Conservation (phyloP, 2,797 vertebrate species). For the Phrynocephalus forsythii region DNA sequence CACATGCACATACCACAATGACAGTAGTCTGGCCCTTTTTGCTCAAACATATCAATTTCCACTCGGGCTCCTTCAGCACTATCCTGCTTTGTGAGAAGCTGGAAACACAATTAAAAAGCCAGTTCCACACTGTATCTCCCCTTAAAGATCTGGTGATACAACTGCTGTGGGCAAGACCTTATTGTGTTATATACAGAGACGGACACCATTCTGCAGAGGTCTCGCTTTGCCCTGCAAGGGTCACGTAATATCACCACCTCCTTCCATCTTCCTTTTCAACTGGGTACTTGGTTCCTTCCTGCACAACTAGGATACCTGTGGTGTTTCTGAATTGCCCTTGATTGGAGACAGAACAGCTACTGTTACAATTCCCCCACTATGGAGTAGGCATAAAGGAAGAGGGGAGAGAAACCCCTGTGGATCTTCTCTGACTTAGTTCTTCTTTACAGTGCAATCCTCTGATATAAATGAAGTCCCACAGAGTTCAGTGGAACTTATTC, state of each 20-base stretch:
- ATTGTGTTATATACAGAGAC: neutral
- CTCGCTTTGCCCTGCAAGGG: neutral
- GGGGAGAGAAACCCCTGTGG: too few species aligned
- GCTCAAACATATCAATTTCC: neutral
- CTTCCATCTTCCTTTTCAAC: neutral
- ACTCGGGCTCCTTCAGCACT: neutral
- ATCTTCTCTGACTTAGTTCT: too few species aligned
- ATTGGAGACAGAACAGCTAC: too few species aligned
- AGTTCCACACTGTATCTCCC: neutral
- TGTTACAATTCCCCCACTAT: too few species aligned
- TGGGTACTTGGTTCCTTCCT: neutral
- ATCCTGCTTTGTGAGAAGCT: neutral
- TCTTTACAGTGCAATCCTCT: too few species aligned
- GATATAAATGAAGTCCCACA: too few species aligned
- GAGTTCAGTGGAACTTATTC: too few species aligned
- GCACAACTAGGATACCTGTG: neutral
- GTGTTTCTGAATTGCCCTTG: neutral
- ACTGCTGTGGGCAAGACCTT: neutral
- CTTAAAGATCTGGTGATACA: neutral
- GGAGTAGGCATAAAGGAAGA: too few species aligned
- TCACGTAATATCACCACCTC: neutral
- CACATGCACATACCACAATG: too few species aligned
- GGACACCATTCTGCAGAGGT: neutral
- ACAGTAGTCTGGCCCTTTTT: neutral
- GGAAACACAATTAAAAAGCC: neutral